Base-by-base conservation (phyloP, 1,140 invertebrate genomes). In the Acromyrmex heyeri region DNA sequence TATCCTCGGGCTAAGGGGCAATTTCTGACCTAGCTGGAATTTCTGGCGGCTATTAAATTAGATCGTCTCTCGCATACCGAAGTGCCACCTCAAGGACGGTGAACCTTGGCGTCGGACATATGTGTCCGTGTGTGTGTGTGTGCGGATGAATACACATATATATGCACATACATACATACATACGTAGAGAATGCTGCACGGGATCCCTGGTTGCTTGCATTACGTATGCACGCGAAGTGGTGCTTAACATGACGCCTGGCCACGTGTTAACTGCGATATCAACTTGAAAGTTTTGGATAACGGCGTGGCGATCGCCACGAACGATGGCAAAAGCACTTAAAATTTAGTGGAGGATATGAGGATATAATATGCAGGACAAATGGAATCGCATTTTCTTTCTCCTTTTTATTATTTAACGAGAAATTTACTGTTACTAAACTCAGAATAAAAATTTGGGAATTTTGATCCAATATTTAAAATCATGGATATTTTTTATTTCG, bases 11-110 rank as follows among this genome's bases (percentile, higher is more conserved):
- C 50, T 70, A 70, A 70, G 38, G 72, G 79, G 59, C 67, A 88
- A 88, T 85, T 88, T 69, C 72, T 88, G 81, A 88, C 57, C 81
- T 24, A 76, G 64, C 30, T 62, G 87, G 88, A 88, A 89, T 89
- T 85, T 88, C 72, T 62, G 44, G 67, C 73, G 65, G 75, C 67
- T 69, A 86, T 88, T 89, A 89, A 89, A 89, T 89, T 89, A 89
- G 87, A 89, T 77, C 87, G 61, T 78, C 59, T 65, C 65, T 30
- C 57, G 67, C 79, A 88, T 88, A 86, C 88, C 87, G 18, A 86
- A 70, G n/a, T 34, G 21, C n/a, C 76, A 69, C 57, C 61, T 67
- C 85, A 53, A 21, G 59, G 75, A 77, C 30, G 38, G 65, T 38
- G 50, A 81, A 72, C 65, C 65, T 70, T 30, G 77, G 18, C n/a